These are phyloP conservation scores for Lepidurus apus DNA, from an alignment of 1,140 invertebrate species.

Conservation along the genomic window DNA sequence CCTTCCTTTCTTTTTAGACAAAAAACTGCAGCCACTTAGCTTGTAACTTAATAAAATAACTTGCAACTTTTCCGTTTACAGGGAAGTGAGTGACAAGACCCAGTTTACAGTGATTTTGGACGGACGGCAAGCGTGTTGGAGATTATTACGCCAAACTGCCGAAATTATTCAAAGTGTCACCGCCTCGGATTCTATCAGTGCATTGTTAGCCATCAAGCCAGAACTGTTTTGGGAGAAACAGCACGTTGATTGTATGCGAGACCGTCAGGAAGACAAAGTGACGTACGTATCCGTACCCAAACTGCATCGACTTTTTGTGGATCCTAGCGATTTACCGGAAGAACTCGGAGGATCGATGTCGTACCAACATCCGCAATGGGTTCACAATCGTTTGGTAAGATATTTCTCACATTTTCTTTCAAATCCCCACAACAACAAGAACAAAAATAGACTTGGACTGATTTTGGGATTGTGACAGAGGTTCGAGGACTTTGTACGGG, in stretches of 20 bases:
- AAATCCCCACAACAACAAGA: not conserved
- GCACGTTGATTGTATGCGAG: conserved; percentile 58
- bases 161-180: conserved; percentile 49
- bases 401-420: conserved; percentile 21
- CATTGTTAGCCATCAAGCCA: conserved; percentile 58
- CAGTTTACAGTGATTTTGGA: conserved; percentile 59
- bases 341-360: conserved; percentile 70
- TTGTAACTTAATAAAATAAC: conserved; percentile 39
- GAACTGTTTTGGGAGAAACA: conserved; percentile 70
- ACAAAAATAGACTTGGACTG: conserved; percentile 24
- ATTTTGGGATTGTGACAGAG: conserved; percentile 38
- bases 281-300: conserved; percentile 53
- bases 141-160: conserved; percentile 56
- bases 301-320: conserved; percentile 61
- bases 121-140: conserved; percentile 57
- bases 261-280: conserved; percentile 60
- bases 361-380: conserved; percentile 75
- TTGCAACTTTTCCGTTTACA: conserved; percentile 33
- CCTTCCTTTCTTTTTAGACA: not conserved
- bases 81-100: conserved; percentile 47
- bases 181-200: conserved; percentile 50
- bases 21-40: not conserved
- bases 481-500: conserved; percentile 43
- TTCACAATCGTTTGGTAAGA: conserved; percentile 71
- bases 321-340: conserved; percentile 64